Conservation (phyloP, 2,888 invertebrate genomes). For the Agrypnus murinus region DNA sequence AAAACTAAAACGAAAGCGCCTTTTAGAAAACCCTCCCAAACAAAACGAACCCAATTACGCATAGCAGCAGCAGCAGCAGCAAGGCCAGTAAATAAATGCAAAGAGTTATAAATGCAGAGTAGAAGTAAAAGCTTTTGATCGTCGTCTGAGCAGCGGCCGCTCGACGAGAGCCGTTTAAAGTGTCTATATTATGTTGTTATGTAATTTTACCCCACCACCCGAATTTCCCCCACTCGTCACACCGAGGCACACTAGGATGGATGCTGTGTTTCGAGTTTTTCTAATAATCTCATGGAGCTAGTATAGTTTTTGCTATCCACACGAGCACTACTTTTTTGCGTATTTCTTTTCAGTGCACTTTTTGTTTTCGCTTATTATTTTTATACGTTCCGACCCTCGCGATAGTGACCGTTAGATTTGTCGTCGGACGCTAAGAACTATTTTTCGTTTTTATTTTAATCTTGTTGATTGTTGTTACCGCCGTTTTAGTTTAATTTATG, state of each 20-base stretch:
- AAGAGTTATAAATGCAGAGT: not conserved
- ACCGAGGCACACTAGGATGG: constrained; percentile 61
- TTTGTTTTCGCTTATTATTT: constrained; percentile 53
- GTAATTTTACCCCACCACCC: constrained; percentile 64
- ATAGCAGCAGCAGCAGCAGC: not conserved
- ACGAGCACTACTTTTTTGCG: constrained; percentile 65
- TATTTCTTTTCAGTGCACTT: constrained; percentile 52
- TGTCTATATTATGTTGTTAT: constrained; percentile 65
- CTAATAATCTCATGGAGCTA: constrained; percentile 70
- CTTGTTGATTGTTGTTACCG: constrained; percentile 26
- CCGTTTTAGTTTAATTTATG: not conserved
- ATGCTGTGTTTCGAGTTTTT: constrained; percentile 69
- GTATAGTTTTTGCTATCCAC: constrained; percentile 70
- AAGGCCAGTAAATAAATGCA: constrained; percentile 19
- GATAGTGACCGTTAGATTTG: constrained; percentile 39
- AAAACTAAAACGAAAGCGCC: not conserved
- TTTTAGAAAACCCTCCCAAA: not conserved
- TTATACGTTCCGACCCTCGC: constrained; percentile 41
- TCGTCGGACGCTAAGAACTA: constrained; percentile 9
- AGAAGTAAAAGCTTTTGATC: constrained; percentile 28
- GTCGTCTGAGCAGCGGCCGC: constrained; percentile 37
- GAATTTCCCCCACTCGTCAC: constrained; percentile 59
- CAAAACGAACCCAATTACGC: constrained; percentile 6
- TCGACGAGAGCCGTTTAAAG: constrained; percentile 51
- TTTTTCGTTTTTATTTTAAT: not conserved